Conservation (phyloP, 2,113 vertebrate species). For the Megaleporinus macrocephalus region DNA sequence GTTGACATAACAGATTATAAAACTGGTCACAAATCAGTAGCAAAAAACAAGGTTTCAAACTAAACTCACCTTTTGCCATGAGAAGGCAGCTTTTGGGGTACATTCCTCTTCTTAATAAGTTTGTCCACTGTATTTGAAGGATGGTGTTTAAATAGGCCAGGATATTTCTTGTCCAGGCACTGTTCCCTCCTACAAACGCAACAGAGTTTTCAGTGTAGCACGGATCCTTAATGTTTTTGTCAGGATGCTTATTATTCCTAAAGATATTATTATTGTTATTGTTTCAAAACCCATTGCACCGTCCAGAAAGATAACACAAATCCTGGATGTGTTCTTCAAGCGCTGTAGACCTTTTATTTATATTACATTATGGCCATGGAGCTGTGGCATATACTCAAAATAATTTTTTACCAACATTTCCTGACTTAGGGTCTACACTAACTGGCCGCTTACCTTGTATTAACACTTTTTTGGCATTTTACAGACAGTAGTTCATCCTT, state of each 20-base stretch:
- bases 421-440: no score
- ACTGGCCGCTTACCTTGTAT: no score
- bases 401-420: no score
- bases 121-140: conserved; percentile 94
- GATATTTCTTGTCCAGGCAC: conserved; percentile 91
- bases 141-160: conserved; percentile 88
- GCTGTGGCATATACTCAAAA: no score
- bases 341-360: no score
- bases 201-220: conserved; percentile 10
- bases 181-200: conserved; percentile 87
- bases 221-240: not conserved
- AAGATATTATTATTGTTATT: not conserved
- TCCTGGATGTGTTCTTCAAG: not conserved
- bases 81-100: conserved; percentile 91
- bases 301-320: not conserved
- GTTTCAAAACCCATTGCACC: not conserved
- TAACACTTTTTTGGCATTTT: no score
- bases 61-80: conserved; percentile 87
- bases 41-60: not conserved
- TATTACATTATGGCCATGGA: no score
- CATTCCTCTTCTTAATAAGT: conserved; percentile 95
- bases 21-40: not conserved
- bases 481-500: no score
- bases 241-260: not conserved
- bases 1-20: not conserved